Conservation (phyloP, 2,888 invertebrate genomes). For the Stratiomys singularior region DNA sequence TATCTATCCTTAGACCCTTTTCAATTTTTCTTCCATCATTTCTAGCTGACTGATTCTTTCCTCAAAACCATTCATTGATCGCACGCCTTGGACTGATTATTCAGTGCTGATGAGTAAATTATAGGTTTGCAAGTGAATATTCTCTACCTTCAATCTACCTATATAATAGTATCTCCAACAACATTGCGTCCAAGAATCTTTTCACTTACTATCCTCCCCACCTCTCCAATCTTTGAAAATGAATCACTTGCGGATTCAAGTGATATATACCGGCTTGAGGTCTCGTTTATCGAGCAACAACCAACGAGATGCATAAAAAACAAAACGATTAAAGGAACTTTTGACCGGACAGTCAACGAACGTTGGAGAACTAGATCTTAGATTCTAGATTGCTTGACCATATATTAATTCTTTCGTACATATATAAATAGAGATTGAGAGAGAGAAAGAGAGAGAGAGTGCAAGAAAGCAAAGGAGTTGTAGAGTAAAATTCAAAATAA, state of each 20-base stretch:
- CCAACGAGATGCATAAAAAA: not conserved
- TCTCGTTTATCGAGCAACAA: not conserved
- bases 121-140: slow-evolving; percentile 50
- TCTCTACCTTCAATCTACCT: not conserved
- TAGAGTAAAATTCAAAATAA: too few relatives aligned
- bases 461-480: too few relatives aligned
- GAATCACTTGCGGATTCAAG: not conserved
- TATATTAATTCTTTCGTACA: slow-evolving; percentile 1
- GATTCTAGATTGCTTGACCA: slow-evolving; percentile 9
- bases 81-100: slow-evolving; percentile 48
- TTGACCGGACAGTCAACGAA: slow-evolving; percentile 8
- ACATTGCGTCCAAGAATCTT: not conserved
- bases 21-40: not conserved
- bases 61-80: slow-evolving; percentile 31
- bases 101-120: slow-evolving; percentile 56
- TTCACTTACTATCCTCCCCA: not conserved
- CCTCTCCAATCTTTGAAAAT: slow-evolving; percentile 15
- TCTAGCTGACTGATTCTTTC: not conserved
- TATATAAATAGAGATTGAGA: not conserved
- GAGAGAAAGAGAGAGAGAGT: too few relatives aligned
- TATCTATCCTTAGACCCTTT: not conserved
- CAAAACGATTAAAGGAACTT: not conserved
- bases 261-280: slow-evolving; percentile 5
- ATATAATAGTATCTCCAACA: not conserved
- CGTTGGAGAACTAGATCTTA: slow-evolving; percentile 16